phyloP scores from a whole-genome alignment of 2,797 vertebrate genomes.

The Notolepis coatsorum region DNA sequence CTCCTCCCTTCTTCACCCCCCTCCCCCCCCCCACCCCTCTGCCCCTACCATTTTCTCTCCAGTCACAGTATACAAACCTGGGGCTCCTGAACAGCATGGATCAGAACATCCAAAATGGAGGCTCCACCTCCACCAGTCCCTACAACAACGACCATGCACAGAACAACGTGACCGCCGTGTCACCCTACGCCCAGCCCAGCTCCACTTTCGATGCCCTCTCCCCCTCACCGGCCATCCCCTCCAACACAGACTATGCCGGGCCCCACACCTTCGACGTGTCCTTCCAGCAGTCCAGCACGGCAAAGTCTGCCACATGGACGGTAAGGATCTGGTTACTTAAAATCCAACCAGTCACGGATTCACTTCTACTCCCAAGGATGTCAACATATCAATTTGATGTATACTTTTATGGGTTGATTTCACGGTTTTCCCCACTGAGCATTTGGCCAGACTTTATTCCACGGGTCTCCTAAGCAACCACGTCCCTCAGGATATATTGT shows the following conservation, averaged over 20 bases:
- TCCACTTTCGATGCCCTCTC: constrained; percentile 97
- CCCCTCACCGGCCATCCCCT: constrained; percentile 97
- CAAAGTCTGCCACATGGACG: constrained; percentile 99
- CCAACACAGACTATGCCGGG: constrained; percentile 99
- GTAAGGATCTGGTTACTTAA: too few species aligned
- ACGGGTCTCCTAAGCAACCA: neutral
- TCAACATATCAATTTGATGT: neutral
- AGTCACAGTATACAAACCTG: constrained; percentile 96
- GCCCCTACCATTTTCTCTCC: constrained; percentile 28
- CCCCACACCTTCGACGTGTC: constrained; percentile 98
- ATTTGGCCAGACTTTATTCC: neutral
- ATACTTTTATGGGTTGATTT: neutral
- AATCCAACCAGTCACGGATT: neutral
- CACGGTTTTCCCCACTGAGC: neutral
- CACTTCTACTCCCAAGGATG: neutral
- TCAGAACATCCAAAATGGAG: constrained; percentile 96
- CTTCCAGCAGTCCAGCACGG: constrained; percentile 98
- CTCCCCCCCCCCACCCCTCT: neutral
- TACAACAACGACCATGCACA: constrained; percentile 96
- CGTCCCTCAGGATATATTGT: neutral
- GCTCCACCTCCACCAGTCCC: constrained; percentile 96
- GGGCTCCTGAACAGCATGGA: constrained; percentile 99
- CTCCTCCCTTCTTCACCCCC: neutral
- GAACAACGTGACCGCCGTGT: constrained; percentile 95
- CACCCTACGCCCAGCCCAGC: constrained; percentile 97